phyloP scores from a whole-genome alignment of 2,113 vertebrate species.

The Probosciger aterrimus region DNA sequence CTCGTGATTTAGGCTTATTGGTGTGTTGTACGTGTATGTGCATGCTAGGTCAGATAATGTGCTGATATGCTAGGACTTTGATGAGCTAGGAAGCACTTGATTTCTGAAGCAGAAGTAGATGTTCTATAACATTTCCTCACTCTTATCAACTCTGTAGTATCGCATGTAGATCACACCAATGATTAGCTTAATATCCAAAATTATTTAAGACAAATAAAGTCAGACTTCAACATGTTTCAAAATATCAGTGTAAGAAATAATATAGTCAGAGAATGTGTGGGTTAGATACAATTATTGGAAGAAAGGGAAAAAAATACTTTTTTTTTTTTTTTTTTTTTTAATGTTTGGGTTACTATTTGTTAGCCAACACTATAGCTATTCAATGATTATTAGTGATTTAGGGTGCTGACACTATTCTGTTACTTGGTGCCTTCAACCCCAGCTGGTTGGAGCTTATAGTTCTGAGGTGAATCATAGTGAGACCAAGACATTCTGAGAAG shows the following conservation, averaged over 20 bases:
- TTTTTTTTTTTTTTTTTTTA: not conserved
- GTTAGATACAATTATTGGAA: not conserved
- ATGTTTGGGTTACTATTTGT: not conserved
- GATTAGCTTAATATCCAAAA: not conserved
- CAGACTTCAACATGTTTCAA: not conserved
- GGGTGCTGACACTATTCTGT: not conserved
- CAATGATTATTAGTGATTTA: not conserved
- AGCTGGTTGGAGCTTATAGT: not conserved
- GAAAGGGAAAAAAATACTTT: not conserved
- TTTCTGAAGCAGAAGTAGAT: not conserved
- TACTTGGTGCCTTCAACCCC: not conserved
- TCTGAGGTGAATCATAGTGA: not conserved
- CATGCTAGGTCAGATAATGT: not conserved
- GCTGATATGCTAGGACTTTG: not conserved
- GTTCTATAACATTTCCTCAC: not conserved
- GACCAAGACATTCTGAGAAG: not conserved
- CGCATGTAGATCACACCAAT: not conserved
- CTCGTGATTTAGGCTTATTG: not conserved
- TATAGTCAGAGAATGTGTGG: not conserved
- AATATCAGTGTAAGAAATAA: not conserved
- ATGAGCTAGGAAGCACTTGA: not conserved
- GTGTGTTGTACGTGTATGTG: rapidly evolving
- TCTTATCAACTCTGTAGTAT: not conserved
- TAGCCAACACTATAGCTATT: not conserved
- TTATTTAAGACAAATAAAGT: not conserved